Conservation (phyloP, 2,888 invertebrate genomes). For the Mimas tiliae region DNA sequence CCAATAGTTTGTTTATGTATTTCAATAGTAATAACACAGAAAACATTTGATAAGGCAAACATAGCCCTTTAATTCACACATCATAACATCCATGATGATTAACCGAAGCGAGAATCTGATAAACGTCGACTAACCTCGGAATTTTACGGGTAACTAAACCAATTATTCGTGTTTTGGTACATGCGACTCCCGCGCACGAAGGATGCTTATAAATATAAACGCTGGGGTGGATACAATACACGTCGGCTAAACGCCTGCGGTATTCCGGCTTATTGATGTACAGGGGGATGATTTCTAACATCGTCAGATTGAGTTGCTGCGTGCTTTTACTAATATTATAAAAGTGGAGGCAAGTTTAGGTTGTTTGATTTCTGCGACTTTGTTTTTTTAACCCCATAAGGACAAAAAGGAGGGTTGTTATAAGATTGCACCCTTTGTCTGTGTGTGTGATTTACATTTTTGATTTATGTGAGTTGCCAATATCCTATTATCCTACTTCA, state of each 20-base stretch:
- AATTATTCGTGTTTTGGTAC: conserved; percentile 72
- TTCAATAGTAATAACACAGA: background rate
- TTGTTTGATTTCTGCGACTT: too few species aligned
- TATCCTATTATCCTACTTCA: too few species aligned
- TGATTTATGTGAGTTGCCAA: too few species aligned
- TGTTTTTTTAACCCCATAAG: too few species aligned
- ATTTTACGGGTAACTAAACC: conserved; percentile 80
- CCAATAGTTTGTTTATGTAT: background rate
- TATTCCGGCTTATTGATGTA: conserved; percentile 65
- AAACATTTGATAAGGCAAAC: background rate
- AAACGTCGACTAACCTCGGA: conserved; percentile 50
- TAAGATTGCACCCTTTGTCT: too few species aligned
- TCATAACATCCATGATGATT: conserved; percentile 44
- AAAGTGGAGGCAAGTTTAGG: too few species aligned
- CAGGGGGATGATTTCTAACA: conserved; percentile 45
- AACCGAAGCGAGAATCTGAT: conserved; percentile 59
- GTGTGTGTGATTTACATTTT: too few species aligned
- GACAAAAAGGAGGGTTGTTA: too few species aligned
- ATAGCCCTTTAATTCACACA: background rate
- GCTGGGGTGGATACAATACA: conserved; percentile 67
- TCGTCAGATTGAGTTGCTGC: background rate
- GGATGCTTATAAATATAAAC: conserved; percentile 40
- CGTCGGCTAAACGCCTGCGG: conserved; percentile 82
- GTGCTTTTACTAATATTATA: background rate
- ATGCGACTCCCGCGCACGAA: conserved; percentile 58